These are phyloP conservation scores for Caenorhabditis japonica DNA, from an alignment of 2,888 invertebrate species.

Conservation along the genomic window DNA sequence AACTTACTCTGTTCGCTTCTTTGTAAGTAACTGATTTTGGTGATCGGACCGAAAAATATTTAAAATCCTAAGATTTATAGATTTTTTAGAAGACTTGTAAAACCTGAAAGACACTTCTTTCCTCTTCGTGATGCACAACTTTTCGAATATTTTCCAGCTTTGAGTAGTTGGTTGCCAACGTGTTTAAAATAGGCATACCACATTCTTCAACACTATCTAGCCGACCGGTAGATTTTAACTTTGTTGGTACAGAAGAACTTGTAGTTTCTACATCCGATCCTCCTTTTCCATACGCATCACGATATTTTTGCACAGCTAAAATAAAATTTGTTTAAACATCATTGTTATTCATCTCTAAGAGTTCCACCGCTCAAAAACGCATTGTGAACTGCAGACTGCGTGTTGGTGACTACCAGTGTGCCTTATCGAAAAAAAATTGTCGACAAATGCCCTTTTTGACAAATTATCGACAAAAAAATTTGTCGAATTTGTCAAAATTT, in stretches of 20 bases:
- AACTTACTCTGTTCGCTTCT: slow-evolving; percentile 56
- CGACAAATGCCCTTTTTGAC: no score
- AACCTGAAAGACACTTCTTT: slow-evolving; percentile 45
- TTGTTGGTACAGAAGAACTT: slow-evolving; percentile 2
- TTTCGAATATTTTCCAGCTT: slow-evolving; percentile 47
- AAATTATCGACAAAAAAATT: no score
- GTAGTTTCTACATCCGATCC: slow-evolving; percentile 47
- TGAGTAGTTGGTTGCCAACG: slow-evolving; percentile 38
- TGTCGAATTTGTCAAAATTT: no score
- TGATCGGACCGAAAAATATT: slow-evolving; percentile 19
- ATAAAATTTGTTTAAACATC: no score
- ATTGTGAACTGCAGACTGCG: no score
- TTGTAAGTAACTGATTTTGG: slow-evolving; percentile 58
- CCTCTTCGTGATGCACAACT: slow-evolving; percentile 50
- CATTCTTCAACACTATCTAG: slow-evolving; percentile 45
- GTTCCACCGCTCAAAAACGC: no score
- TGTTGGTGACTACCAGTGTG: no score
- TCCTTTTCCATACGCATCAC: slow-evolving; percentile 56
- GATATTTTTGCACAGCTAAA: slow-evolving; percentile 59
- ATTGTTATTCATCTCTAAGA: no score
- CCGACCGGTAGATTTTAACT: not conserved
- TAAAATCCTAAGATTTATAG: no score
- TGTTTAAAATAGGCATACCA: slow-evolving; percentile 53
- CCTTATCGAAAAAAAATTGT: no score
- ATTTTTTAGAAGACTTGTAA: not conserved